Base-by-base conservation (phyloP, 2,888 invertebrate species). In the Orthosia gracilis region DNA sequence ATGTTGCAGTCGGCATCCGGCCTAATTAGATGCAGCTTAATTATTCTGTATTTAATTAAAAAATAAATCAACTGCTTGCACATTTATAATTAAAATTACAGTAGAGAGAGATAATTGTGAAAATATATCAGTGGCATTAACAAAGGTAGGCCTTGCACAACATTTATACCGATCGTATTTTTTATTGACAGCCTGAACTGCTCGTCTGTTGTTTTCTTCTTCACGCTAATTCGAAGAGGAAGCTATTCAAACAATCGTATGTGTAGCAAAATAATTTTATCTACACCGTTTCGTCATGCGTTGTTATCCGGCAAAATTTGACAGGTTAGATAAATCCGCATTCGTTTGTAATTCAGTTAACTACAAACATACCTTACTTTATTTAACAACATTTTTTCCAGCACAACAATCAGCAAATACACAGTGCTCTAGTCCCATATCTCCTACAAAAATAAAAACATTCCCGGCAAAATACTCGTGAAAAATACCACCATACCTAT, bases 401-500 rank as follows among this genome's bases (percentile, higher is more conserved):
- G 4, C 15, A 26, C 21, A 69, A 68, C 49, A 66, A 31, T 52
- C 45, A 55, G 52, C 58, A 71, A 58, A 61, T 18, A 65, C 23
- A 69, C 21, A 40, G 23, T 26, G 13, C n/a, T 26, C 17, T 12
- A 57, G 1, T 50, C 40, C 12, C n/a, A 58, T 50, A 31, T 45
- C 26, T 31, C 15, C 3, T 11, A 59, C 55, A 76, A 62, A 69
- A 69, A 18, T 55, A 76, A 73, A 82, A 49, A 78, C 55, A 62
- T 65, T 80, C 55, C 67, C 75, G 70, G 57, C 68, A 81, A 85
- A 69, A 82, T 62, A 57, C 78, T 57, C 47, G 57, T 55, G 63
- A 55, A 78, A 89, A 87, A 83, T 82, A 82, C 64, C 45, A 68
- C 62, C 68, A 68, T 79, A 78, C 83, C 82, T 87, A 86, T 88